These are phyloP conservation scores for Oxyscelio sp. DNA, from an alignment of 2,888 invertebrate species.

Conservation along the genomic window DNA sequence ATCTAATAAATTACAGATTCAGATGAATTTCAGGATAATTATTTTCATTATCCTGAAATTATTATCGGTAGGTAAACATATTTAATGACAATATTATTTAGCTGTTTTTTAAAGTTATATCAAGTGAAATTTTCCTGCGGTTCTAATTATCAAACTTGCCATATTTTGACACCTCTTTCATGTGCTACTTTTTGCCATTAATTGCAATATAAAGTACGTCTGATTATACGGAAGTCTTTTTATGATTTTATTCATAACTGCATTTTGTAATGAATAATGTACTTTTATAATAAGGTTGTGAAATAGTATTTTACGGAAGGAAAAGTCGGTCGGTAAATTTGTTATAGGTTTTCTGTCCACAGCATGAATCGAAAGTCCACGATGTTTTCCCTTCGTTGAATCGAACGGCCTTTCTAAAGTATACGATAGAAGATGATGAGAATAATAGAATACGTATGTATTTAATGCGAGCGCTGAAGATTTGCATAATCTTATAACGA, in stretches of 20 bases:
- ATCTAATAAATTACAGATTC: too few species aligned
- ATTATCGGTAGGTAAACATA: too few species aligned
- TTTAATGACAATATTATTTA: too few species aligned
- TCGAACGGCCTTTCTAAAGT: constrained; percentile 22
- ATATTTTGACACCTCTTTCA: too few species aligned
- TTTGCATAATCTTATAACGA: constrained; percentile 79
- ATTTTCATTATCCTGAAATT: too few species aligned
- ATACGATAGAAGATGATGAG: background rate
- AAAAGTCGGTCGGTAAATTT: constrained; percentile 9
- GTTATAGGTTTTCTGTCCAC: constrained; percentile 13
- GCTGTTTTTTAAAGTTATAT: too few species aligned
- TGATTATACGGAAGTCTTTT: too few species aligned
- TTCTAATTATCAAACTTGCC: too few species aligned
- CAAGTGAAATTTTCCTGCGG: too few species aligned
- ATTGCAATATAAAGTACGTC: too few species aligned
- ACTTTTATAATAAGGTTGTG: constrained; percentile 14
- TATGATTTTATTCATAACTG: constrained; percentile 32
- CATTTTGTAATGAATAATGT: constrained; percentile 33
- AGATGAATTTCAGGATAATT: too few species aligned
- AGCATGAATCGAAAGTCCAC: constrained; percentile 31
- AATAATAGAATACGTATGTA: constrained; percentile 48
- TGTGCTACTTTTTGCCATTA: too few species aligned
- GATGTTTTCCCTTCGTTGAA: constrained; percentile 3
- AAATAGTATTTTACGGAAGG: constrained; percentile 28
- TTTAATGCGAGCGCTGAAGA: constrained; percentile 33